Conservation (phyloP, 64 coral and sea anemone species). For the Montipora sp. region DNA sequence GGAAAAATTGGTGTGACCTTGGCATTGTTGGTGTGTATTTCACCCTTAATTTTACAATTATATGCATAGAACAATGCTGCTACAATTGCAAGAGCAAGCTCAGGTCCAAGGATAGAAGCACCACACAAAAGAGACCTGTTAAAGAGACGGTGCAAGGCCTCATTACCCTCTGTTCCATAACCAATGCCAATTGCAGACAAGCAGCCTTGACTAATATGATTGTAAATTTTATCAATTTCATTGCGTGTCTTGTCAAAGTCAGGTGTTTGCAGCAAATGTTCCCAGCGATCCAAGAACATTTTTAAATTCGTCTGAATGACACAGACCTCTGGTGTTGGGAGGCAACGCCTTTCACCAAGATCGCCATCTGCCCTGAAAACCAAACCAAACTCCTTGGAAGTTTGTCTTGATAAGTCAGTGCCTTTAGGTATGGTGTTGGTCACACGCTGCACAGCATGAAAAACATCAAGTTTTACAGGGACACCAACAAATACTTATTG, state of each 20-base stretch:
- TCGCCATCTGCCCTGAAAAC: slow-evolving; percentile 55
- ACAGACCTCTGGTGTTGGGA: slow-evolving; percentile 28
- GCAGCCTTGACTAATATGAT: neutral
- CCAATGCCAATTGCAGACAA: neutral
- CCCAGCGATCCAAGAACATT: slow-evolving; percentile 43
- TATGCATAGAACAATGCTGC: neutral
- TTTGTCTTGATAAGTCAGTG: slow-evolving; percentile 11
- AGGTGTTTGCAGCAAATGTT: neutral
- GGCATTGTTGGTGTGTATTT: slow-evolving; percentile 32
- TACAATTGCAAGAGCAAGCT: slow-evolving; percentile 1
- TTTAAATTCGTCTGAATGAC: slow-evolving; percentile 61
- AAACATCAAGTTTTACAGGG: slow-evolving; percentile 35
- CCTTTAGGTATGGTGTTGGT: slow-evolving; percentile 30
- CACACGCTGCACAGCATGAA: slow-evolving; percentile 61
- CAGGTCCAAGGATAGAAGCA: slow-evolving; percentile 4
- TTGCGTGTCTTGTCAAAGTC: neutral
- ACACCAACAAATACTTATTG: neutral
- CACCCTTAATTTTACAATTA: slow-evolving; percentile 23
- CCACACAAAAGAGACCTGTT: slow-evolving; percentile 23
- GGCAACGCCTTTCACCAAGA: slow-evolving; percentile 2
- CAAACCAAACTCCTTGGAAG: slow-evolving; percentile 43
- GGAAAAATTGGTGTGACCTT: slow-evolving; percentile 11
- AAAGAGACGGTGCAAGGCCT: neutral
- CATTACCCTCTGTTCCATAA: neutral
- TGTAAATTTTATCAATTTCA: slow-evolving; percentile 4